phyloP scores from a whole-genome alignment of 2,113 vertebrate genomes.

The Leucoraja erinaceus region DNA sequence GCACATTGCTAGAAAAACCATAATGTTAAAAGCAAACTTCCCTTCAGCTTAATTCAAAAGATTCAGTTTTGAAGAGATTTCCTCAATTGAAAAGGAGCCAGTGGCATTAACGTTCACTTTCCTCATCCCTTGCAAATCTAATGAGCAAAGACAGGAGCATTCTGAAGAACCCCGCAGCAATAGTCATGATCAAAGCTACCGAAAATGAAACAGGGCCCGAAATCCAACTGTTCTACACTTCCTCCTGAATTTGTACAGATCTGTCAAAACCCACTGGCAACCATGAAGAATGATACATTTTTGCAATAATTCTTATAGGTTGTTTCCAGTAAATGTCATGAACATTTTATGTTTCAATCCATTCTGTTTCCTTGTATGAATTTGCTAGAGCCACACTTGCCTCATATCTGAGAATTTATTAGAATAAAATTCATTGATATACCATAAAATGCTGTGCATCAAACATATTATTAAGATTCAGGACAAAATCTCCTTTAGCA shows the following conservation, averaged over 20 bases:
- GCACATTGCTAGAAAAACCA: neutral
- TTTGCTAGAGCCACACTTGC: neutral
- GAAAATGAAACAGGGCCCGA: neutral
- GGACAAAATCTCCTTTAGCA: too few relatives aligned
- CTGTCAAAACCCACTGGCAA: neutral
- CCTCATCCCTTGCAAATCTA: neutral
- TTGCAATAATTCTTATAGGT: neutral
- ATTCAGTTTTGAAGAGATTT: neutral
- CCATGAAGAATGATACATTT: neutral
- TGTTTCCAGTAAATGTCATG: neutral
- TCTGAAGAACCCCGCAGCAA: neutral
- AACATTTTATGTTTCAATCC: neutral
- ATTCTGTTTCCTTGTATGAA: neutral
- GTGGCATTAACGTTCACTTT: neutral
- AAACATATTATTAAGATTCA: neutral
- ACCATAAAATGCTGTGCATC: neutral
- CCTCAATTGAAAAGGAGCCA: neutral
- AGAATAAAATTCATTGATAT: neutral
- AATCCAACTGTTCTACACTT: neutral
- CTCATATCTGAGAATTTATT: neutral
- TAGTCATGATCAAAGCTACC: neutral
- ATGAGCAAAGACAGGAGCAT: conserved; percentile 12
- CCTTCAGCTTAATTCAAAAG: neutral
- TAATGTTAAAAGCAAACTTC: neutral
- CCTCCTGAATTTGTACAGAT: conserved; percentile 1